Evolutionary conservation across 2,797 vertebrate genomes (phyloP).

Genomic region (Tragelaphus oryx): DNA sequence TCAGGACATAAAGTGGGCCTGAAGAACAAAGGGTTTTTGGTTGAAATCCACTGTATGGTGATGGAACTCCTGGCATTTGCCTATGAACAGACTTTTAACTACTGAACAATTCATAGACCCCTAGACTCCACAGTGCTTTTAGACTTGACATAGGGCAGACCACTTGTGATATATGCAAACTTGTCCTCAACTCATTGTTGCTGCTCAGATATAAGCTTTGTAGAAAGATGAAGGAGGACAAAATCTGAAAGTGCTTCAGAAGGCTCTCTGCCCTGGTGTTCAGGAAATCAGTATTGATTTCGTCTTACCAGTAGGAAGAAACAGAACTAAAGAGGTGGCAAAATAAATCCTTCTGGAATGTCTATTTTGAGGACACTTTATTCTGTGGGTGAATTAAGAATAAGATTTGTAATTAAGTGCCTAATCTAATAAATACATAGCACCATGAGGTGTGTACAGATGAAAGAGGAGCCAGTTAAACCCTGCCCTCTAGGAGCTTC

Average conservation of each 20-base stretch:
- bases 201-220: background rate
- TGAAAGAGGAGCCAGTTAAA: background rate
- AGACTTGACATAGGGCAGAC: background rate
- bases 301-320: background rate
- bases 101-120: background rate
- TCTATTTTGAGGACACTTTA: background rate
- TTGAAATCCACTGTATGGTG: background rate
- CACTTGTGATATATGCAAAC: background rate
- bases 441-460: background rate
- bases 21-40: background rate
- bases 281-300: background rate
- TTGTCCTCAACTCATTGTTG: background rate
- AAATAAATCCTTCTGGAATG: background rate
- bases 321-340: background rate
- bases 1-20: background rate
- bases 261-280: slow-evolving; percentile 8
- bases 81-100: no score
- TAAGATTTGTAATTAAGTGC: background rate
- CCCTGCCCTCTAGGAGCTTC: background rate
- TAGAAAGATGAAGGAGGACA: slow-evolving; percentile 4
- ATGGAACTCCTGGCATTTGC: background rate
- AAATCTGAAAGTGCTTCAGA: background rate
- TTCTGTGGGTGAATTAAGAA: background rate
- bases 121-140: background rate
- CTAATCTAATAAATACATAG: background rate